Evolutionary conservation across 2,113 vertebrate genomes (phyloP), one percentile per base, ranked within the genome.

Genomic region (Rhizomys pruinosus): DNA sequence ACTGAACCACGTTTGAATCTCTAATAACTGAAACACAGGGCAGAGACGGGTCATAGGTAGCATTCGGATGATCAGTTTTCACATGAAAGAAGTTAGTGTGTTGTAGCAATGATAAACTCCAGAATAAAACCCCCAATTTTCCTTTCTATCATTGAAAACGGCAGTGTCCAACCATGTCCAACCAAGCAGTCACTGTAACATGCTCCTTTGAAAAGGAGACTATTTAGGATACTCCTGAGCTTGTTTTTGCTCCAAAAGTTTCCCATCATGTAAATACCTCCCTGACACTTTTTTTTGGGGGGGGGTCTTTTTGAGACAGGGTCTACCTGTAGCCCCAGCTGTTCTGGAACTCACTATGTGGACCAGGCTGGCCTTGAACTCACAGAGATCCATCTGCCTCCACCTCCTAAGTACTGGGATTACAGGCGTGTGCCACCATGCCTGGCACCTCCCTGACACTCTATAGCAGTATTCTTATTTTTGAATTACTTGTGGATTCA

Each of bases 1-100:
- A 95, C 96, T 99, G 99, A 80, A 99, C 98, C 52, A 99, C 98
- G 3, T 99, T 99, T 55, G 98, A 97, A 20, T 99, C 98, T 96
- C 98, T 98, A 95, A 99, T 99, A 92, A 99, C 99, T 99, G 94
- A 90, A 97, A 96, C 39, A 81, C 84, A 96, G 97, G 93, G 42
- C n/a, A 96, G 89, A 88, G 92, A 64, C 29, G 13, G 3, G 92
- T 96, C 34, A 93, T 57, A 77, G 84, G 29, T 22, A 59, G 39
- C 17, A 12, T 1, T 16, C 25, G 16, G 64, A 6, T 39, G 32
- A 2, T 15, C 19, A 68, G 82, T 71, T 93, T 96, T 95, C 84
- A 84, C 15, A 61, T 2, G 13, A 87, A 90, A 74, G 68, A 68
- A 57, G 86, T 64, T 81, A 20, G 52, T 73, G 89, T 52, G 85